Evolutionary conservation across 1,140 invertebrate genomes (phyloP).

Genomic region (Carposina sasakii): DNA sequence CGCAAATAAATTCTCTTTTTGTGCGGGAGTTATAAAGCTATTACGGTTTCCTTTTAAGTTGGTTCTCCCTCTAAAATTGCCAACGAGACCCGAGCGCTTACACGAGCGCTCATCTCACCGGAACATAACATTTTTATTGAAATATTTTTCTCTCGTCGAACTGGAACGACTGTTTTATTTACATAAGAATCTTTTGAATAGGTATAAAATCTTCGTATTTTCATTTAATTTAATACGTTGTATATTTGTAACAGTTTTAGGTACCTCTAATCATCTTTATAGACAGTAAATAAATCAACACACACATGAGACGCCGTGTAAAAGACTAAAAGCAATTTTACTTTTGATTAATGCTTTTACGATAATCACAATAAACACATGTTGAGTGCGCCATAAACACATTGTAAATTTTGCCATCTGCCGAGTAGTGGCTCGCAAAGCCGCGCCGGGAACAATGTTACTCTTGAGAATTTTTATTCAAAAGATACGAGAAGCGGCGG

Average conservation of each 20-base stretch:
- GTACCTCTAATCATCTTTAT: no score
- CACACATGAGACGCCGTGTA: no score
- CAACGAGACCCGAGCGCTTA: conserved; percentile 6
- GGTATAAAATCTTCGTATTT: no score
- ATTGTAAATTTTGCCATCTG: conserved; percentile 9
- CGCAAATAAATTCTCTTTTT: conserved; percentile 32
- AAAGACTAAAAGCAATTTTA: no score
- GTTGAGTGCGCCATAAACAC: conserved; percentile 3
- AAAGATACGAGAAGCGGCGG: conserved; percentile 58
- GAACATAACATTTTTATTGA: conserved; percentile 14
- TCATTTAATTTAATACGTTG: no score
- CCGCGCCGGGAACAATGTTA: conserved; percentile 24
- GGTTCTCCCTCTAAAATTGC: conserved; percentile 25
- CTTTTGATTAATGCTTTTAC: no score
- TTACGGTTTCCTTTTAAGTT: conserved; percentile 32
- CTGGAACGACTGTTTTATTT: conserved; percentile 24
- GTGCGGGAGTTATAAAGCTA: conserved; percentile 30
- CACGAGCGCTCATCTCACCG: background rate
- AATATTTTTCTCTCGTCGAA: conserved; percentile 20
- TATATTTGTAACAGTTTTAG: no score
- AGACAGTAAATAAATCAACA: no score
- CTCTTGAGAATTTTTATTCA: conserved; percentile 52
- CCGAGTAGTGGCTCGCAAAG: no score
- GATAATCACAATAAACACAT: conserved; percentile 11
- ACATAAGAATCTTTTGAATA: no score